Percentiles rank a stretch among this genome's conserved stretches.
Evolutionary conservation across 2,888 invertebrate genomes (phyloP).

Genomic region (Amaurobius ferox): DNA sequence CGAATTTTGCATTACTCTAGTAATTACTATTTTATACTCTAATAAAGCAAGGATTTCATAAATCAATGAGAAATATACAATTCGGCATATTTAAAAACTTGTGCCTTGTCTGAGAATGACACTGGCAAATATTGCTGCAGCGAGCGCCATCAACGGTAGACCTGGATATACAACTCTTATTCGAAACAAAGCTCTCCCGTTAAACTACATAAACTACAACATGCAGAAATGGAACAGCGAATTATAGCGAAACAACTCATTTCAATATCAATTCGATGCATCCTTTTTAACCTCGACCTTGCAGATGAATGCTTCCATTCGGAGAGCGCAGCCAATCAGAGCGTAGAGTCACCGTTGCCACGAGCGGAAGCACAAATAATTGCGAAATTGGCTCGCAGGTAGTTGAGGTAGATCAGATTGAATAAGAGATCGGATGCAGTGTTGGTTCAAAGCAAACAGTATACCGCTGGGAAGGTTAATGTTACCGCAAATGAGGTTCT

Average conservation of each 20-base stretch:
- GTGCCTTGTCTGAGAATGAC: no score
- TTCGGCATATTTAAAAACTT: no score
- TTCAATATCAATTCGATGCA: background rate
- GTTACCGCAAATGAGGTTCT: background rate
- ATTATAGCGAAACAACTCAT: background rate
- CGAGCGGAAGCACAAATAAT: conserved; percentile 22
- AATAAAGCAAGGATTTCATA: no score
- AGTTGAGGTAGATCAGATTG: background rate
- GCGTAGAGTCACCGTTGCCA: conserved; percentile 3
- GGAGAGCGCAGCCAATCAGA: conserved; percentile 12
- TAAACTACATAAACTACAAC: no score
- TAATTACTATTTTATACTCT: no score
- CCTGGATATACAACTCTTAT: no score
- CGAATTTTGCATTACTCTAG: no score
- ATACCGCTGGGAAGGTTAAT: background rate
- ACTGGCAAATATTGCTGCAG: no score
- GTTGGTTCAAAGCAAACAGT: background rate
- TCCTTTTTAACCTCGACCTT: conserved; percentile 22
- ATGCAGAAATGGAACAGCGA: no score
- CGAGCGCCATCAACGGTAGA: no score
- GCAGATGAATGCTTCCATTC: background rate
- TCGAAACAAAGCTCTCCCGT: no score
- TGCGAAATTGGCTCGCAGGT: background rate
- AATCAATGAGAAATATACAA: no score
- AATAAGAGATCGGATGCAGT: background rate